Conservation (phyloP, 2,113 vertebrate species). For the Sturnus vulgaris region DNA sequence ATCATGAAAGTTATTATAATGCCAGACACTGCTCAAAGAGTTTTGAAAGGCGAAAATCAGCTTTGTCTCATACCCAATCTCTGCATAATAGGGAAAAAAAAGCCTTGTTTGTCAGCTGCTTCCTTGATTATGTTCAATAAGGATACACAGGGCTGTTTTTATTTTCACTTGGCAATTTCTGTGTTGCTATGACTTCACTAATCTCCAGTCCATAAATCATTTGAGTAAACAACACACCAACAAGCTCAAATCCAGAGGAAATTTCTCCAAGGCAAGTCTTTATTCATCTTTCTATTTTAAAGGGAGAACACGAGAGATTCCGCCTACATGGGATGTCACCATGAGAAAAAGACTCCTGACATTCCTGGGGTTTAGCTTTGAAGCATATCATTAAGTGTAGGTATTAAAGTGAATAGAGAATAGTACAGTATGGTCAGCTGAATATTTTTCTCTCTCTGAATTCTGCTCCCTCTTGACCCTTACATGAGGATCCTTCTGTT, state of each 20-base stretch:
- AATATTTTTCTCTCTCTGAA: conserved; percentile 45
- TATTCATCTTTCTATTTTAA: conserved; percentile 49
- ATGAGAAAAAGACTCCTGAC: conserved; percentile 46
- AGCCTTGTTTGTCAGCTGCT: conserved; percentile 24
- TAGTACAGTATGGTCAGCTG: conserved; percentile 15
- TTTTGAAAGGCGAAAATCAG: background rate
- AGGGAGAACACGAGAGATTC: conserved; percentile 21
- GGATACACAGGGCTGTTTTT: conserved; percentile 35
- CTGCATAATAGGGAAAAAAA: background rate
- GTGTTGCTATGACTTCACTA: conserved; percentile 57
- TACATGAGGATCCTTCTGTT: conserved; percentile 49
- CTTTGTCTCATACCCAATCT: background rate
- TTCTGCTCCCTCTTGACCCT: conserved; percentile 60
- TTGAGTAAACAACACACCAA: conserved; percentile 64
- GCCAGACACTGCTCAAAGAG: background rate
- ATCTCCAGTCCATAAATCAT: conserved; percentile 64
- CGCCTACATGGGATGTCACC: conserved; percentile 29
- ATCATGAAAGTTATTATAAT: background rate
- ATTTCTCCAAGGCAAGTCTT: conserved; percentile 54
- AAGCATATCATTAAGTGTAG: conserved; percentile 29
- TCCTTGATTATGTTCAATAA: conserved; percentile 35
- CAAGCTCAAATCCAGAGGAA: conserved; percentile 49
- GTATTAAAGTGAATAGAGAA: conserved; percentile 44
- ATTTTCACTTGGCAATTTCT: conserved; percentile 61
- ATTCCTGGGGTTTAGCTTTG: conserved; percentile 37